phyloP scores from a whole-genome alignment of 2,888 invertebrate genomes.

The Pelosia muscerda region DNA sequence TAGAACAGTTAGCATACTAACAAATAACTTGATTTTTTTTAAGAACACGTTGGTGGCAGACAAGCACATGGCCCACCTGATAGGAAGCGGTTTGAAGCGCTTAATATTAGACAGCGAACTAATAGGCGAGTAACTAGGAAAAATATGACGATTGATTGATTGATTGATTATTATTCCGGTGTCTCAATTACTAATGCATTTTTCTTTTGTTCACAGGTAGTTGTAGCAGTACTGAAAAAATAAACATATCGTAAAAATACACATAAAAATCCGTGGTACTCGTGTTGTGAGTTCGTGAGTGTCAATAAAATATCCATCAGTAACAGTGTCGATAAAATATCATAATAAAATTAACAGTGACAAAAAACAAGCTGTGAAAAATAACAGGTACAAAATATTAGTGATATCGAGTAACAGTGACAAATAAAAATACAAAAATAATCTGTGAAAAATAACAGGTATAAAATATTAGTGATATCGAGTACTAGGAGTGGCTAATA shows the following conservation, averaged over 20 bases:
- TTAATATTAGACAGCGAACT: too few relatives aligned
- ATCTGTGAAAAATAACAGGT: constrained; percentile 1
- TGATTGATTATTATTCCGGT: too few relatives aligned
- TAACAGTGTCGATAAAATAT: neutral
- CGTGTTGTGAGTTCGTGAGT: neutral
- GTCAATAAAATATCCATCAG: neutral
- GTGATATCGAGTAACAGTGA: constrained; percentile 20
- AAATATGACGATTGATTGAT: too few relatives aligned
- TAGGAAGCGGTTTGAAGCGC: too few relatives aligned
- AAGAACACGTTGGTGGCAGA: too few relatives aligned
- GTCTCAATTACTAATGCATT: neutral
- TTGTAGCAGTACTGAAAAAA: neutral
- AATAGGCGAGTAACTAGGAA: too few relatives aligned
- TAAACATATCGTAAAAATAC: constrained; percentile 14
- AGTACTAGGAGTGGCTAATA: constrained; percentile 13
- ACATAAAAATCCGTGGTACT: constrained; percentile 11
- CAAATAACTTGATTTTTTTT: too few relatives aligned
- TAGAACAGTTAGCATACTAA: too few relatives aligned
- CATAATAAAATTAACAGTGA: constrained; percentile 9
- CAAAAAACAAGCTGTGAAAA: neutral
- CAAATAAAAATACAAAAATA: too few relatives aligned
- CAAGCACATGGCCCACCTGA: too few relatives aligned
- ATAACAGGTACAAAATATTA: constrained; percentile 18
- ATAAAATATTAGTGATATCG: constrained; percentile 23
- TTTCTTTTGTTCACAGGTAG: constrained; percentile 50